These are phyloP conservation scores for Ondatra zibethicus DNA, from an alignment of 2,113 vertebrate species.

Conservation along the genomic window DNA sequence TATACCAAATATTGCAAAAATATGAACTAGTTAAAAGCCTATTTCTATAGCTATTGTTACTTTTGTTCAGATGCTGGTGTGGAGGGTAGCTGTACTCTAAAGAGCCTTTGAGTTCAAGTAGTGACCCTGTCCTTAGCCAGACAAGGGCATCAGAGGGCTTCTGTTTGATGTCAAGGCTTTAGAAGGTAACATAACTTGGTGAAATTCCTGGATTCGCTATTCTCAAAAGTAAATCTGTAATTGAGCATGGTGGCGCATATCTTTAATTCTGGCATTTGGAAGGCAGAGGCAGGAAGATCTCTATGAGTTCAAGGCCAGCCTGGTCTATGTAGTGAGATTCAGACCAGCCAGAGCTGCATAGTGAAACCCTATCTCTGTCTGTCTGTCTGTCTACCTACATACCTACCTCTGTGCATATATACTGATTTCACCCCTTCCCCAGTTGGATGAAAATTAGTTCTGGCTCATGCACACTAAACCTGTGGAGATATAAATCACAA, in stretches of 20 bases:
- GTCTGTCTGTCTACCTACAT: too few species aligned
- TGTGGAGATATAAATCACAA: not conserved
- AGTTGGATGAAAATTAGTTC: not conserved
- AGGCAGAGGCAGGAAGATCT: not conserved
- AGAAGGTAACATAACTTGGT: not conserved
- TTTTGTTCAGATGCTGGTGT: not conserved
- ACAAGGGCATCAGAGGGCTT: not conserved
- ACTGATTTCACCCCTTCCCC: not conserved
- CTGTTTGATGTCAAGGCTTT: not conserved
- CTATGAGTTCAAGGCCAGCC: not conserved
- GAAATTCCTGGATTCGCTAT: not conserved
- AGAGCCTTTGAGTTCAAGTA: not conserved
- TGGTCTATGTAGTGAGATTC: not conserved
- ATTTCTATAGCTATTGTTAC: not conserved
- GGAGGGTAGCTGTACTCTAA: not conserved
- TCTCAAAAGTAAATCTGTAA: constrained; percentile 23
- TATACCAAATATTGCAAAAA: constrained; percentile 34
- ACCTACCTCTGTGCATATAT: too few species aligned
- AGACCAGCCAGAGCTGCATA: not conserved
- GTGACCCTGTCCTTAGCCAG: not conserved
- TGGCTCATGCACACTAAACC: not conserved
- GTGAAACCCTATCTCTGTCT: not conserved
- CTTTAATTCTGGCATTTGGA: not conserved
- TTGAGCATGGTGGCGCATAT: not conserved
- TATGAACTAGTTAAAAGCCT: not conserved